These are phyloP conservation scores for Melieria omissa DNA, from an alignment of 2,888 invertebrate genomes.

Conservation along the genomic window DNA sequence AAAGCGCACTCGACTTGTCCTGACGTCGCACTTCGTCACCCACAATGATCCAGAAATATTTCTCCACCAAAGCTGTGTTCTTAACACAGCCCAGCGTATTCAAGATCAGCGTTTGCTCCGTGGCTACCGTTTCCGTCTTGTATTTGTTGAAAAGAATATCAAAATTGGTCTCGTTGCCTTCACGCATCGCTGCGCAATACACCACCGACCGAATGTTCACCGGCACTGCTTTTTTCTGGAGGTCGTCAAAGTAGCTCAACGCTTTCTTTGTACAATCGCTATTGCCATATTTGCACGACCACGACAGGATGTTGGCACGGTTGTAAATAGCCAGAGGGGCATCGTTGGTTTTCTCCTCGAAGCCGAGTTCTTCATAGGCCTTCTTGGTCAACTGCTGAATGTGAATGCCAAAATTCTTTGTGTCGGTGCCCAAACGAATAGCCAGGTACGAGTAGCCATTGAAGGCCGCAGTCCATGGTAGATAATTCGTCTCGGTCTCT, in stretches of 20 bases:
- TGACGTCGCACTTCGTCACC: constrained; percentile 63
- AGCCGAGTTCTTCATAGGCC: constrained; percentile 69
- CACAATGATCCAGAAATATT: constrained; percentile 68
- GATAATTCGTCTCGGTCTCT: constrained; percentile 74
- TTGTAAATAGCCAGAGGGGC: constrained; percentile 71
- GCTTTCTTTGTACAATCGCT: constrained; percentile 70
- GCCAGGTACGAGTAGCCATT: constrained; percentile 65
- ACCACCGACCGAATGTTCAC: constrained; percentile 77
- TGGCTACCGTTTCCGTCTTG: constrained; percentile 71
- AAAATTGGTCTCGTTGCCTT: constrained; percentile 74
- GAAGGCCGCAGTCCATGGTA: constrained; percentile 82
- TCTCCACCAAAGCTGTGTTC: constrained; percentile 68
- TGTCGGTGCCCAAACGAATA: constrained; percentile 56
- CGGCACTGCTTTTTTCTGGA: constrained; percentile 62
- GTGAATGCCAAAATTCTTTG: constrained; percentile 59
- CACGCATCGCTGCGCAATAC: constrained; percentile 80
- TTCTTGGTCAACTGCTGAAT: constrained; percentile 67
- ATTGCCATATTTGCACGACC: constrained; percentile 75
- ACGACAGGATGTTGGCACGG: constrained; percentile 71
- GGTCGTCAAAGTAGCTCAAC: constrained; percentile 61
- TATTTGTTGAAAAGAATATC: constrained; percentile 74
- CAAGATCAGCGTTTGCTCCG: constrained; percentile 76
- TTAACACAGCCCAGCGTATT: constrained; percentile 76
- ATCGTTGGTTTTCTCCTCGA: constrained; percentile 65
- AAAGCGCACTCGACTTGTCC: constrained; percentile 60